These are phyloP conservation scores for Calidris pugnax DNA, from an alignment of 2,113 vertebrate genomes.

Conservation along the genomic window DNA sequence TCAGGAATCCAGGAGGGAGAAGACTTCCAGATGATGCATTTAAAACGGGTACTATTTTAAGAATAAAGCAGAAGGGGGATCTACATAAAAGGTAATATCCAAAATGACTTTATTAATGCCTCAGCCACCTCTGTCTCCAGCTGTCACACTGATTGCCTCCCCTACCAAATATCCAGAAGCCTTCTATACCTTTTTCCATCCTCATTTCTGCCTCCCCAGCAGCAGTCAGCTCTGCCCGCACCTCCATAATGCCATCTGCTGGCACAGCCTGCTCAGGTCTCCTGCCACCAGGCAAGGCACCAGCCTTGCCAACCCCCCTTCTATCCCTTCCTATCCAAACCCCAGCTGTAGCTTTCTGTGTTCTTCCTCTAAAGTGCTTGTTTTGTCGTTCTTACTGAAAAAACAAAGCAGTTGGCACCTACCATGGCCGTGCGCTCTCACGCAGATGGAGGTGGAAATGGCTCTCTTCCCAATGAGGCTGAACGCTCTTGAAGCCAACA, in stretches of 20 bases:
- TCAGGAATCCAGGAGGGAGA: too few species aligned
- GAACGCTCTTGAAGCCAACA: slow-evolving; percentile 88
- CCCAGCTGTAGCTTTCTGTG: not conserved
- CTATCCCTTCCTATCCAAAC: not conserved
- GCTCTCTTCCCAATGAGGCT: slow-evolving; percentile 85
- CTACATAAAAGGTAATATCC: not conserved
- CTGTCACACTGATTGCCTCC: not conserved
- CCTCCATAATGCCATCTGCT: not conserved
- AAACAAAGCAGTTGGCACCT: not conserved
- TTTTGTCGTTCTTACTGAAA: accelerated
- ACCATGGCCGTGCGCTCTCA: slow-evolving; percentile 85
- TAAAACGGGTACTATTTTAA: not conserved
- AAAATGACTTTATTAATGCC: not conserved
- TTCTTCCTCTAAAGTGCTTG: not conserved
- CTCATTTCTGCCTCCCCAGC: not conserved
- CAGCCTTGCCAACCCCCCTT: not conserved
- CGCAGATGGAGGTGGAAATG: slow-evolving; percentile 85
- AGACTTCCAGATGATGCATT: not conserved
- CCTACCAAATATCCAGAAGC: not conserved
- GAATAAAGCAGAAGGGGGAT: not conserved
- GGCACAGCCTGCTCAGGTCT: not conserved
- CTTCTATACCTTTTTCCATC: not conserved
- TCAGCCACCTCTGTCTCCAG: not conserved
- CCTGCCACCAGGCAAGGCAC: not conserved
- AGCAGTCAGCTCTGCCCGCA: not conserved